Base-by-base conservation (phyloP, 2,113 vertebrate genomes). In the Colossoma macropomum region DNA sequence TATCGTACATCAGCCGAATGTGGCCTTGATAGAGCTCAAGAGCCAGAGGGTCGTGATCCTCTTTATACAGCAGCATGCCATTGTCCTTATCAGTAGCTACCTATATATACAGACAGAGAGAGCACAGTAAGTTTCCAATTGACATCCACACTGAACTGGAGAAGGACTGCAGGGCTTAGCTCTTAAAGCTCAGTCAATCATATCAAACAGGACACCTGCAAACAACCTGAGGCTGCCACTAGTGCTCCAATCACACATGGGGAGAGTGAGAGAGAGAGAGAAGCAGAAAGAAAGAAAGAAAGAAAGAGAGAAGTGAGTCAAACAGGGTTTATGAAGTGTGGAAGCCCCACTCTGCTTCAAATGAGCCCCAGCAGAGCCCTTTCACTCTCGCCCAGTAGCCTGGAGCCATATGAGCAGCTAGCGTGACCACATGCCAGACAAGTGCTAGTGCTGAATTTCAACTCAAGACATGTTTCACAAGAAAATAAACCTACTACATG, bases 1-100 rank as follows among this genome's bases (percentile, higher is more conserved):
- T 96, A 93, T 98, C 96, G 0, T 99, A 98, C 87, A 98, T 95
- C 81, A 99, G 96, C 52, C 97, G 92, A 83, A 99, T 96, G 0
- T 99, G 98, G 45, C 98, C 98, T 90, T 99, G 98, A 91, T 99
- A 99, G 75, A 99, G 88, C 90, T 99, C 98, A 91, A 99, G 93
- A 1, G 97, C 97, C 92, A 99, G 88, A 0, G 98, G 98, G 88
- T 99, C 97, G 0, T 96, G 96, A 90, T 99, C 97, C 1, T 97
- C 96, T 86, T 99, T 98, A 88, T 98, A 98, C 38, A 99, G 85
- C 34, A 98, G 90, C 86, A 99, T 95, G 28, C 97, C 98, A 0
- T 99, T 97, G 93, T 99, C 98, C 90, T 96, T 98, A 89, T 98
- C 97, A 0, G 98, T 98, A 77, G 97, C 96, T 87, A 99, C 96